Percentiles rank a stretch among this genome's conserved stretches.
phyloP scores from a whole-genome alignment of 2,113 vertebrate species.

The Tenrec ecaudatus region DNA sequence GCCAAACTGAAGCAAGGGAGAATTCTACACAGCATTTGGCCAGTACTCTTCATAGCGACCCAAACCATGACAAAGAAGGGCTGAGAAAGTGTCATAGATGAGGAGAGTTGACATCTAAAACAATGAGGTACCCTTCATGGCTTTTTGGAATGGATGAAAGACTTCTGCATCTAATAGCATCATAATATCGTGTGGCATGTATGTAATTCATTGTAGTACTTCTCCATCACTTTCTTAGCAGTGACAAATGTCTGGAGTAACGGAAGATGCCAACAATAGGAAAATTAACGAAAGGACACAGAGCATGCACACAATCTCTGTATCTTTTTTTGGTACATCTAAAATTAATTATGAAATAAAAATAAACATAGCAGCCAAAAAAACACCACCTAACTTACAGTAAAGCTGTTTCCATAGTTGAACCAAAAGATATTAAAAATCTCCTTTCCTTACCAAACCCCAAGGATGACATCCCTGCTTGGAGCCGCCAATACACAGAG shows the following conservation, averaged over 20 bases:
- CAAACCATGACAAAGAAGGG: not conserved
- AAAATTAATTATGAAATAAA: not conserved
- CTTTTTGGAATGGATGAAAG: not conserved
- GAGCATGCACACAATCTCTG: not conserved
- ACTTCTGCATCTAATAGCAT: not conserved
- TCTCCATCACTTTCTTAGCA: fast-evolving
- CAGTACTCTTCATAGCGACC: fast-evolving
- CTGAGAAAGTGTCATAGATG: not conserved
- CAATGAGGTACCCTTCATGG: fast-evolving
- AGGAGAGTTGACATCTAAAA: fast-evolving
- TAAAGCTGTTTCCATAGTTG: too few species aligned
- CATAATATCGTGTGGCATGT: too few species aligned
- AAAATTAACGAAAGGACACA: fast-evolving
- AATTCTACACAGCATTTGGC: too few species aligned
- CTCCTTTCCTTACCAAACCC: too few species aligned
- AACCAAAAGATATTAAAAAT: too few species aligned
- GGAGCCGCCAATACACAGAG: too few species aligned
- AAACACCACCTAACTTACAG: too few species aligned
- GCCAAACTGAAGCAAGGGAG: not conserved
- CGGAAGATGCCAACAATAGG: fast-evolving
- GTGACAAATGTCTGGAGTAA: not conserved
- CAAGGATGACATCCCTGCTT: too few species aligned
- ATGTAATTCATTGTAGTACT: too few species aligned
- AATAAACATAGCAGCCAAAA: not conserved
- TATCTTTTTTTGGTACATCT: not conserved